Evolutionary conservation across 2,113 vertebrate genomes (phyloP).

Genomic region (Acrocephalus arundinaceus): DNA sequence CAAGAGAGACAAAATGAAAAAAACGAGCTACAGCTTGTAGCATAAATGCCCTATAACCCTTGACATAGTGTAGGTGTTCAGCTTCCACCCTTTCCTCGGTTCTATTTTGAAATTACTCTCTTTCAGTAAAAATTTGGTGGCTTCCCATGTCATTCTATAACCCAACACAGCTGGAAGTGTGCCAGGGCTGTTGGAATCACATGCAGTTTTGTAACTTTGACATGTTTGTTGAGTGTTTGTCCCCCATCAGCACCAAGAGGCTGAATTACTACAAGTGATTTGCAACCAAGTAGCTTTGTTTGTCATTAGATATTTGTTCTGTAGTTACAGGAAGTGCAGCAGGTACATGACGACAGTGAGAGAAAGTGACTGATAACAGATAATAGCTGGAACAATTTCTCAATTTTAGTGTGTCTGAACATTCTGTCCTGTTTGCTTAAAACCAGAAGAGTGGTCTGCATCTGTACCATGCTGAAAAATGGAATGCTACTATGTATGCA

Average conservation of each 20-base stretch:
- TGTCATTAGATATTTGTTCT: background rate
- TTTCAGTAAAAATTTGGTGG: background rate
- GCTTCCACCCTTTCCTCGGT: background rate
- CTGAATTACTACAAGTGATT: background rate
- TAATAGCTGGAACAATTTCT: background rate
- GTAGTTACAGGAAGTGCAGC: background rate
- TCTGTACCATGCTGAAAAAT: background rate
- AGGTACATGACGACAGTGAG: background rate
- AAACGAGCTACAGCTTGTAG: background rate
- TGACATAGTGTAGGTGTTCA: background rate
- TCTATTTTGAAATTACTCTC: background rate
- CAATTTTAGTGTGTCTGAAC: background rate
- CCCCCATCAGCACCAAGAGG: background rate
- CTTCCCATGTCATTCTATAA: background rate
- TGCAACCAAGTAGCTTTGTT: background rate
- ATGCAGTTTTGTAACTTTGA: background rate
- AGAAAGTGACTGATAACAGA: background rate
- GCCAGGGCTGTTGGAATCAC: background rate
- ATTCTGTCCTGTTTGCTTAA: background rate
- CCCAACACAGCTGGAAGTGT: background rate
- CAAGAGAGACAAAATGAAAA: background rate
- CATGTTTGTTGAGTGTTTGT: background rate
- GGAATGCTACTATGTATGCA: fast-evolving
- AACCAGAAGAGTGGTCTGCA: background rate
- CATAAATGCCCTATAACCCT: background rate